Evolutionary conservation across 2,888 invertebrate genomes (phyloP).

Genomic region (Hyalella azteca): DNA sequence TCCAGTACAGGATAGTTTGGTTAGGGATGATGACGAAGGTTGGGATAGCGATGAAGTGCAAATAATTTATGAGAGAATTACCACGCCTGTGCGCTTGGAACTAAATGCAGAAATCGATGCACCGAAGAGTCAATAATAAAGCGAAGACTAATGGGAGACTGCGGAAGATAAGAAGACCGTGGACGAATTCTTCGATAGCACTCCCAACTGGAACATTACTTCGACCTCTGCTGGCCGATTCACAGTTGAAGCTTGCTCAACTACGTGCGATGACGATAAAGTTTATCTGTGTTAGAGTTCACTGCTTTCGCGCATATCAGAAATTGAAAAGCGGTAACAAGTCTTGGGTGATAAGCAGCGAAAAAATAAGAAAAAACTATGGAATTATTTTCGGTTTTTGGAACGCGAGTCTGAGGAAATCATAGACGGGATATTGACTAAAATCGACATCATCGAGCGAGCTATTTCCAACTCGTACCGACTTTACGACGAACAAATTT

Average conservation of each 20-base stretch:
- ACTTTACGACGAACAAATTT: constrained; percentile 20
- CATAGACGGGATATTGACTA: not conserved
- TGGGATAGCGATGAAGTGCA: too few species aligned
- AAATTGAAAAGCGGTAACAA: not conserved
- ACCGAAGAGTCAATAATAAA: too few species aligned
- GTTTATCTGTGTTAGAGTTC: not conserved
- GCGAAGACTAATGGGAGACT: not conserved
- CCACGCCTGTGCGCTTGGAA: too few species aligned
- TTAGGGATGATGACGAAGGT: too few species aligned
- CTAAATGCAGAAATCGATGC: too few species aligned
- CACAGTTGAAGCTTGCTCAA: not conserved
- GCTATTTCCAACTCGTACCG: constrained; percentile 30
- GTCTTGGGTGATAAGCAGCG: not conserved
- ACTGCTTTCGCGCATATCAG: not conserved
- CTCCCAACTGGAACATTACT: not conserved
- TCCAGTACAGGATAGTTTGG: too few species aligned
- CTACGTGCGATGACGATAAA: not conserved
- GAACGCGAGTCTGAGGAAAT: constrained; percentile 9
- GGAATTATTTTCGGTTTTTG: not conserved
- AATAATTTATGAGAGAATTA: too few species aligned
- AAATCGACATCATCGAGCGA: constrained; percentile 23
- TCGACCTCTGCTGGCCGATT: not conserved
- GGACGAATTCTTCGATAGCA: too few species aligned
- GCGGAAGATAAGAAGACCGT: not conserved
- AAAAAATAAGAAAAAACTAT: constrained; percentile 13